Percentiles rank a stretch among this genome's conserved stretches.
These are phyloP conservation scores for Chionomys nivalis DNA, from an alignment of 2,113 vertebrate genomes.

Conservation along the genomic window DNA sequence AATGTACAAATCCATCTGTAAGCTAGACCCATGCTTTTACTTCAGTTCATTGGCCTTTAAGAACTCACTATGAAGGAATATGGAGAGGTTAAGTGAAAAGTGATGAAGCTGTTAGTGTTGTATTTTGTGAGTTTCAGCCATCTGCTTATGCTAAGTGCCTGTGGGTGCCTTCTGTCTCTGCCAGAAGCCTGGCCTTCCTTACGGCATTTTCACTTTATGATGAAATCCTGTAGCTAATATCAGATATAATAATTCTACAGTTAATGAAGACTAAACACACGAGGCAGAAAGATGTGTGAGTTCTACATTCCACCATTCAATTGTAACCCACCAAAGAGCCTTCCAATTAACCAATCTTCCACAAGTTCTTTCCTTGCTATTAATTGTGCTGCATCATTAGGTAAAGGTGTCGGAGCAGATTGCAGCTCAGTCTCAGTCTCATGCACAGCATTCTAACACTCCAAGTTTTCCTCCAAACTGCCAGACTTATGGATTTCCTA, in stretches of 20 bases:
- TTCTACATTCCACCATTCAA: background rate
- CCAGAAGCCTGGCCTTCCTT: background rate
- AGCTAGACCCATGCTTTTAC: background rate
- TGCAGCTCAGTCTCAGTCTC: background rate
- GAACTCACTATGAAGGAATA: background rate
- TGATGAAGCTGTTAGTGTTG: background rate
- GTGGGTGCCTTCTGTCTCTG: background rate
- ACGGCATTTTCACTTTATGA: background rate
- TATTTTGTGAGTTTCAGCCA: background rate
- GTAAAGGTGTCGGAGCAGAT: conserved; percentile 2
- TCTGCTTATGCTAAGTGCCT: background rate
- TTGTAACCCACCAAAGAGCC: background rate
- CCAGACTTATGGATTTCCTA: background rate
- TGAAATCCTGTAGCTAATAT: background rate
- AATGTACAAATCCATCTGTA: background rate
- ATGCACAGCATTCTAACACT: background rate
- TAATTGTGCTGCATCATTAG: background rate
- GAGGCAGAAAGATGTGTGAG: background rate
- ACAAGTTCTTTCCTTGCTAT: background rate
- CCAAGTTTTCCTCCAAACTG: background rate
- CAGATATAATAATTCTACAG: background rate
- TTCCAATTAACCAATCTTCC: background rate
- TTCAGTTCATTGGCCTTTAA: background rate
- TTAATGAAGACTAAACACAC: background rate
- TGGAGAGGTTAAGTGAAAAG: background rate